Evolutionary conservation across 2,888 invertebrate species (phyloP).

Genomic region (Drosophila kambysellisi): DNA sequence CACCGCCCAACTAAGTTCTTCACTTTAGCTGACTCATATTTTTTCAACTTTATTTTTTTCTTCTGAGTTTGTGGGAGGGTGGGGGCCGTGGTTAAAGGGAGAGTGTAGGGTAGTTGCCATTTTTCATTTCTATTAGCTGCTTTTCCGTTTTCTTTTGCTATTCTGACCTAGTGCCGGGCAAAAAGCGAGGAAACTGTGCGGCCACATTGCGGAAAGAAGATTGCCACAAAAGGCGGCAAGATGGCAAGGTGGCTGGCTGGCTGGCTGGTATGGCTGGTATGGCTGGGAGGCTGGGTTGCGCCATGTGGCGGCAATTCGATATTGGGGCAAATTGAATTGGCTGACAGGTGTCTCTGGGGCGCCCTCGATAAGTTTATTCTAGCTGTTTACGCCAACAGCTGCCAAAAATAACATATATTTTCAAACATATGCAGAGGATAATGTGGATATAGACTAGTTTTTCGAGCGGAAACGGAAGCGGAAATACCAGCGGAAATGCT

Average conservation of each 20-base stretch:
- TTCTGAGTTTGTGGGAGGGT: not conserved
- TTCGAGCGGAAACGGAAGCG: slow-evolving; percentile 33
- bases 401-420: slow-evolving; percentile 11
- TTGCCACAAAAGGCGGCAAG: slow-evolving; percentile 19
- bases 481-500: slow-evolving; percentile 45
- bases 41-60: not conserved
- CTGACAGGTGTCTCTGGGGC: slow-evolving; percentile 70
- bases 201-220: slow-evolving; percentile 5
- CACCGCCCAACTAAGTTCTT: not conserved
- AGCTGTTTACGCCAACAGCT: slow-evolving; percentile 22
- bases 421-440: not conserved
- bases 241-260: slow-evolving; percentile 5
- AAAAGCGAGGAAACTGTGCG: not conserved
- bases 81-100: not conserved
- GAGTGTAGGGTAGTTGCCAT: not conserved
- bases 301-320: slow-evolving; percentile 48
- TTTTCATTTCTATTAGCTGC: slow-evolving; percentile 35
- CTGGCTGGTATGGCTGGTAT: not conserved
- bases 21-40: slow-evolving; percentile 9
- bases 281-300: slow-evolving; percentile 1
- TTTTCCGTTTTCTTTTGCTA: slow-evolving; percentile 11
- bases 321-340: slow-evolving; percentile 60
- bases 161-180: slow-evolving; percentile 20
- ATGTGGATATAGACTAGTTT: not conserved
- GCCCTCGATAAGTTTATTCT: slow-evolving; percentile 35